Evolutionary conservation across 2,888 invertebrate genomes (phyloP).

Genomic region (Folsomia candida): DNA sequence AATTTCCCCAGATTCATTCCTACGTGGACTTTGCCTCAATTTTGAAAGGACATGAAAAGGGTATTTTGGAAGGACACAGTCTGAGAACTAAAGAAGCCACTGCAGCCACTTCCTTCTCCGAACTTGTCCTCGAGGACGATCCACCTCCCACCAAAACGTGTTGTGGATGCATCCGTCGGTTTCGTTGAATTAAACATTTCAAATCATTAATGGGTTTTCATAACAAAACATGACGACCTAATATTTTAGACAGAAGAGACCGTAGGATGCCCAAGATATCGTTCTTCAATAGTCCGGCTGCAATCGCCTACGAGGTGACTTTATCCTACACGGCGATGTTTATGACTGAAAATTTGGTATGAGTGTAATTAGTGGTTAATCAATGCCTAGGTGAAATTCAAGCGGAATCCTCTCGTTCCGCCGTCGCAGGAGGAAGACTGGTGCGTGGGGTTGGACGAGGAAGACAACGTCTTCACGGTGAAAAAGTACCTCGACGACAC

Average conservation of each 20-base stretch:
- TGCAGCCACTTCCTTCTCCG: too few relatives aligned
- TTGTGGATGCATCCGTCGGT: too few relatives aligned
- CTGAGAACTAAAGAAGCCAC: not conserved
- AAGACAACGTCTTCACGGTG: not conserved
- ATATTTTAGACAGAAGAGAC: not conserved
- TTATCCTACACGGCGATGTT: too few relatives aligned
- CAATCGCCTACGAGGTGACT: not conserved
- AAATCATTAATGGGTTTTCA: too few relatives aligned
- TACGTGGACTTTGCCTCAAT: not conserved
- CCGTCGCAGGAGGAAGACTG: not conserved
- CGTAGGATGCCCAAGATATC: not conserved
- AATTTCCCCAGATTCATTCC: not conserved
- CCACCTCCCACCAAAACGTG: too few relatives aligned
- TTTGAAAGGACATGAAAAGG: not conserved
- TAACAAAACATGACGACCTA: not conserved
- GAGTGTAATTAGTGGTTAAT: too few relatives aligned
- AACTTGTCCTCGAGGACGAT: too few relatives aligned
- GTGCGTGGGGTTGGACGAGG: not conserved
- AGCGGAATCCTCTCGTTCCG: not conserved
- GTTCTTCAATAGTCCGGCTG: not conserved
- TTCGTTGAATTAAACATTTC: too few relatives aligned
- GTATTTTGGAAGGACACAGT: conserved; percentile 1
- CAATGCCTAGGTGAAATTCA: not conserved
- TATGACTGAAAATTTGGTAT: too few relatives aligned
- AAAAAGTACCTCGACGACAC: not conserved